Evolutionary conservation across 2,888 invertebrate species (phyloP).

Genomic region (Himalopsyche tibetana): DNA sequence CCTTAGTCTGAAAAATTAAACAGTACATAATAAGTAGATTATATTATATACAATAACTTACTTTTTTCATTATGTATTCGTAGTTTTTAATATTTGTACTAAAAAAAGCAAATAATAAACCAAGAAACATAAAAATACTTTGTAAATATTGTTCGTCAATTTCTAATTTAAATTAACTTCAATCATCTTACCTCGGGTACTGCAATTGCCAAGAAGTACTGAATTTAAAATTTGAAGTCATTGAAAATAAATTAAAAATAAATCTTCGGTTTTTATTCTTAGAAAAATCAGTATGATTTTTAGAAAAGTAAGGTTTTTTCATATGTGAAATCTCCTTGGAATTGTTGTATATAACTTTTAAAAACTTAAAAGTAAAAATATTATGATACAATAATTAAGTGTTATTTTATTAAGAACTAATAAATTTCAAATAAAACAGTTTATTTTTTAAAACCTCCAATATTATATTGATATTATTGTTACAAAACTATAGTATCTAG

Average conservation of each 20-base stretch:
- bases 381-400: conserved; percentile 40
- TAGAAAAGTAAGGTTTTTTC: not conserved
- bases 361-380: conserved; percentile 27
- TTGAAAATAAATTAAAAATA: not conserved
- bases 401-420: conserved; percentile 33
- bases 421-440: conserved; percentile 23
- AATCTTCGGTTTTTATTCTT: conserved; percentile 22
- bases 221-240: not conserved
- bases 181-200: not conserved
- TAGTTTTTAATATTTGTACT: no score
- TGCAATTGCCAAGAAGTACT: not conserved
- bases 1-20: no score
- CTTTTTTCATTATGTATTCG: no score
- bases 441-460: no score
- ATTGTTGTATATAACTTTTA: conserved; percentile 35
- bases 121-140: no score
- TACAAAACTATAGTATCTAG: no score
- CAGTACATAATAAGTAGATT: no score
- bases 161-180: no score
- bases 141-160: no score
- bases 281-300: conserved; percentile 7
- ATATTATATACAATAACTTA: no score
- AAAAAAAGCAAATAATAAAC: no score
- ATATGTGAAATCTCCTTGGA: conserved; percentile 10
- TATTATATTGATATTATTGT: no score